Evolutionary conservation across 2,113 vertebrate genomes (phyloP), one percentile per base, ranked within the genome.

Genomic region (Oreochromis aureus): DNA sequence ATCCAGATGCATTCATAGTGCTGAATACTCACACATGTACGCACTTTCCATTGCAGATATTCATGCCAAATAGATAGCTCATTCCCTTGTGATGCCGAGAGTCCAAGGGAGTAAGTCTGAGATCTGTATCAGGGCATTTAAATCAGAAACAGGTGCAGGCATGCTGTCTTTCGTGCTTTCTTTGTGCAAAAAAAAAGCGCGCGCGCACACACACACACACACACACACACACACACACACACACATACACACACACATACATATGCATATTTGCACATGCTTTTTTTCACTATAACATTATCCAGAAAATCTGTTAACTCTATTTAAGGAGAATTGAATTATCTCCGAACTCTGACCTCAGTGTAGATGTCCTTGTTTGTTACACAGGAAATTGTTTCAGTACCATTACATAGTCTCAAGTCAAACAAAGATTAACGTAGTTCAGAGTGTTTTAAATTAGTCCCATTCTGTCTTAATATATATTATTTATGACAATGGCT

Each of bases 91-190:
- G 83, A 81, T 80, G 58, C 55, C 19, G 22, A 86, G 44, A 88
- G 81, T 88, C 86, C 59, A 83, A 59, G 83, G 79, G 58, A 85
- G 48, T 34, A 18, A 84, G 84, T 56, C 81, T 83, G 87, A 95
- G 91, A 88, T 93, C 84, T 90, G 88, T 92, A 93, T 95, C 92
- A 53, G 89, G 39, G 58, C 53, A 73, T 87, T 93, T 86, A 90
- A 94, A 95, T 91, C 86, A 92, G 80, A 91, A 93, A 89, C 94
- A 92, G 89, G 94, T 91, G 92, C 53, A 76, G 56, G 51, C 73
- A 27, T 36, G 44, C 84, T 81, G 88, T 86, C 69, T 81, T 19
- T 73, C 22, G 76, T 7, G 2, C 44, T 83, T 78, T 78, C 16
- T 15, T 51, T 69, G 55, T 30, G n/a, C n/a, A 66, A 53, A 12